Percentiles rank a stretch among this genome's conserved stretches.
Evolutionary conservation across 1,140 invertebrate species (phyloP).

Genomic region (Pachyrhynchus sulphureomaculatus): DNA sequence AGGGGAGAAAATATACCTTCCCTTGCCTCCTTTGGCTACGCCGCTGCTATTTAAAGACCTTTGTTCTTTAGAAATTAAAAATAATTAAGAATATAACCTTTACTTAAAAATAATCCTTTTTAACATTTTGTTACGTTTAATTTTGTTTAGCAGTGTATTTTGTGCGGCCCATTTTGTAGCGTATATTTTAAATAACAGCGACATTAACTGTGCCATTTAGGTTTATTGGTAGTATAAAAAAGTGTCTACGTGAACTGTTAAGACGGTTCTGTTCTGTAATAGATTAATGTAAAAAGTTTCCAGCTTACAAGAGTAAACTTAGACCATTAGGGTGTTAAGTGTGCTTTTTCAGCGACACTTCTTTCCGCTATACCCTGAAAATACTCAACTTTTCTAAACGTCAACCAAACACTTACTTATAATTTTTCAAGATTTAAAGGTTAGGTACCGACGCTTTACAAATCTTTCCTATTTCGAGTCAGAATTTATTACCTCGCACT

Average conservation of each 20-base stretch:
- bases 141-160: too few species aligned
- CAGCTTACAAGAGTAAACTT: constrained; percentile 37
- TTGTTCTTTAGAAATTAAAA: too few species aligned
- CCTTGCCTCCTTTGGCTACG: too few species aligned
- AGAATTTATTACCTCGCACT: background rate
- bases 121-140: too few species aligned
- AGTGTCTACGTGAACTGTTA: background rate
- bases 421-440: constrained; percentile 15
- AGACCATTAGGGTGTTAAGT: constrained; percentile 39
- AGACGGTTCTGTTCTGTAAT: constrained; percentile 28
- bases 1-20: too few species aligned
- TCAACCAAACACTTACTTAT: constrained; percentile 12
- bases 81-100: too few species aligned
- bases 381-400: constrained; percentile 14
- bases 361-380: constrained; percentile 4
- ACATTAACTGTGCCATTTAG: background rate
- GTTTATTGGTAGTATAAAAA: background rate
- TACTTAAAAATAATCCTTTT: too few species aligned
- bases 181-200: too few species aligned
- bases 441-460: constrained; percentile 10
- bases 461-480: constrained; percentile 3
- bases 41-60: too few species aligned
- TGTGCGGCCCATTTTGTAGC: too few species aligned
- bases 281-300: constrained; percentile 43
- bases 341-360: constrained; percentile 34